Evolutionary conservation across 2,797 vertebrate species (phyloP).

Genomic region (Prionace glauca): DNA sequence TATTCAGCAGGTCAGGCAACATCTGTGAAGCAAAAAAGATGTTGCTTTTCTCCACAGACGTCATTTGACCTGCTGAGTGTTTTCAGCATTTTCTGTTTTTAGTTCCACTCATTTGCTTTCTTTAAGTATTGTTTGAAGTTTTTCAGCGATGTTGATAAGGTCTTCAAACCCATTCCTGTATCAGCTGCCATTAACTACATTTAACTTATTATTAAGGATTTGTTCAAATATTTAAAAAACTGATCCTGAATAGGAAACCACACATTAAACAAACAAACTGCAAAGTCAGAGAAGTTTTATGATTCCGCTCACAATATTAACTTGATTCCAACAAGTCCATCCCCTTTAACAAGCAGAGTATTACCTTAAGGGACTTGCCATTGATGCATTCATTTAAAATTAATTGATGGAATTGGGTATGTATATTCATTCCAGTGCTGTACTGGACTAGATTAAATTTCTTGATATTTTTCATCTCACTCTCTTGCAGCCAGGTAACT

Average conservation of each 20-base stretch:
- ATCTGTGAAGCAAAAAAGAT: too few relatives aligned
- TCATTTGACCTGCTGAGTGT: too few relatives aligned
- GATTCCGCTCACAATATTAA: background rate
- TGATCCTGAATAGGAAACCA: background rate
- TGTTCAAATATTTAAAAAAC: background rate
- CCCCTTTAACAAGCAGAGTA: background rate
- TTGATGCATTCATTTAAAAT: background rate
- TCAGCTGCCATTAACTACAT: background rate
- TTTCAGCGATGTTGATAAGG: background rate
- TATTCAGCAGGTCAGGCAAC: too few relatives aligned
- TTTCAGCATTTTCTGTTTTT: too few relatives aligned
- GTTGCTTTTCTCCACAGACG: too few relatives aligned
- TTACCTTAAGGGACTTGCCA: background rate
- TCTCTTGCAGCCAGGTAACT: background rate
- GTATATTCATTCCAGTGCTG: background rate
- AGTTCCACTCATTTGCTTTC: background rate
- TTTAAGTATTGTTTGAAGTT: background rate
- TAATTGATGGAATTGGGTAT: background rate
- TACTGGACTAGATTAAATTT: background rate
- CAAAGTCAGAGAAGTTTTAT: background rate
- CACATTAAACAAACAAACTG: background rate
- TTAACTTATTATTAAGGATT: background rate
- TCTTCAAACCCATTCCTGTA: background rate
- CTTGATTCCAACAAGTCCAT: background rate
- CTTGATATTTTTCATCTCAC: background rate